Conservation (phyloP, 2,797 vertebrate genomes). For the Eulemur coronatus region DNA sequence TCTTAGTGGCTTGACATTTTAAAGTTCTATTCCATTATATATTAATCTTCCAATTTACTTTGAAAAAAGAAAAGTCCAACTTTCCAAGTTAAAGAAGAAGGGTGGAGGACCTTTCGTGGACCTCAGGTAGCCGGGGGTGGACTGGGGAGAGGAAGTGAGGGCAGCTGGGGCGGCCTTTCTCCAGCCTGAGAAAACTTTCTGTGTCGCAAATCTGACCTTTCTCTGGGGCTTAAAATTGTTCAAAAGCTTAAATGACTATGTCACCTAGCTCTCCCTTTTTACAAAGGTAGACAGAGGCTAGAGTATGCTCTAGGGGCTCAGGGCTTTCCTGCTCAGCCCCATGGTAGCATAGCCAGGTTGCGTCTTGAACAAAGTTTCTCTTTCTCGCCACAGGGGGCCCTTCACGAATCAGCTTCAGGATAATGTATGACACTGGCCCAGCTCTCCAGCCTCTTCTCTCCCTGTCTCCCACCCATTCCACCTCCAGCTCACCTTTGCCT, state of each 20-base stretch:
- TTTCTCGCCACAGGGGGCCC: too few species aligned
- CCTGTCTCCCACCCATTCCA: not conserved
- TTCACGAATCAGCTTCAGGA: too few species aligned
- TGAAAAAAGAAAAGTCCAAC: not conserved
- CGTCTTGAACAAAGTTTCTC: not conserved
- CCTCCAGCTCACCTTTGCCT: not conserved
- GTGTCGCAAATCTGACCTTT: not conserved
- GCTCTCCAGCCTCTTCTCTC: not conserved
- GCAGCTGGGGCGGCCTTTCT: not conserved
- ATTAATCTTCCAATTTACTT: not conserved
- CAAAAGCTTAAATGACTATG: not conserved
- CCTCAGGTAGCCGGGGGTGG: not conserved
- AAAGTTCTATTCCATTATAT: not conserved
- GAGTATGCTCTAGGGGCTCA: not conserved
- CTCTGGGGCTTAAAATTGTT: not conserved
- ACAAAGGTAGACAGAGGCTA: not conserved
- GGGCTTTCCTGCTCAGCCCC: not conserved
- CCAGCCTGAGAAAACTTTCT: not conserved
- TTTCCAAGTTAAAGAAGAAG: not conserved
- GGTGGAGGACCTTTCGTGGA: not conserved
- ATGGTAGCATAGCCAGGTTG: not conserved
- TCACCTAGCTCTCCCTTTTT: not conserved
- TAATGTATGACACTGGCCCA: not conserved
- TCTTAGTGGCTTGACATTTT: not conserved
- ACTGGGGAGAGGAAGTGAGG: not conserved